Base-by-base conservation (phyloP, 1,140 invertebrate genomes). In the Lepidostoma basale region DNA sequence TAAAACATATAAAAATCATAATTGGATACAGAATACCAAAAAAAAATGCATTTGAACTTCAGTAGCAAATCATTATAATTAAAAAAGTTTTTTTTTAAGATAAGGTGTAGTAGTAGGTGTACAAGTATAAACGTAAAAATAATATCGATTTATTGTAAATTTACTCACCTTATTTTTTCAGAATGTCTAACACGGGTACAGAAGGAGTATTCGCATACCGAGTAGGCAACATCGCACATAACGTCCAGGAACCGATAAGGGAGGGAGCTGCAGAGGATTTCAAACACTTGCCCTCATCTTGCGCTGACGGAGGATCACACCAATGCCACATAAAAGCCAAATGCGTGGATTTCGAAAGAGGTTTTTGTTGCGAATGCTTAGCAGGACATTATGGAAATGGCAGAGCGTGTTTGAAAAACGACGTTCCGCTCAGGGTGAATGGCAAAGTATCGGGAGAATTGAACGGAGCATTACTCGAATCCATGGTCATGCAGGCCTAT, bases 401-500 rank as follows among this genome's bases (percentile, higher is more conserved):
- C 59, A 88, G 88, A 77, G 88, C 88, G 45, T 98, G 97, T 76
- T 84, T 98, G 30, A 88, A 89, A 78, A 88, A 91, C 76, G 90
- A 90, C 74, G 81, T 88, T 2, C 92, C 95, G 0, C 84, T 96
- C 47, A 84, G 96, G 75, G 88, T 98, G 0, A 93, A 90, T 67
- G 96, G 96, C 1, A 92, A 91, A 79, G 82, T 98, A 1, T 86
- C 85, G 58, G 93, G 95, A 8, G 84, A 84, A 54, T 77, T 98
- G 0, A 98, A 98, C 76, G 88, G 88, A 16, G 77, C 90, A 22
- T 78, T 84, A 14, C 81, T 97, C 2, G 84, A 89, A 9, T 86
- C 92, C 30, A 85, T 92, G n/a, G 91, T 96, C 77, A 83, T 98
- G 52, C 96, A 98, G 80, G 92, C 94, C 0, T 99, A 97, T 77